Evolutionary conservation across 1,140 invertebrate genomes (phyloP).

Genomic region (Goniozus legneri): DNA sequence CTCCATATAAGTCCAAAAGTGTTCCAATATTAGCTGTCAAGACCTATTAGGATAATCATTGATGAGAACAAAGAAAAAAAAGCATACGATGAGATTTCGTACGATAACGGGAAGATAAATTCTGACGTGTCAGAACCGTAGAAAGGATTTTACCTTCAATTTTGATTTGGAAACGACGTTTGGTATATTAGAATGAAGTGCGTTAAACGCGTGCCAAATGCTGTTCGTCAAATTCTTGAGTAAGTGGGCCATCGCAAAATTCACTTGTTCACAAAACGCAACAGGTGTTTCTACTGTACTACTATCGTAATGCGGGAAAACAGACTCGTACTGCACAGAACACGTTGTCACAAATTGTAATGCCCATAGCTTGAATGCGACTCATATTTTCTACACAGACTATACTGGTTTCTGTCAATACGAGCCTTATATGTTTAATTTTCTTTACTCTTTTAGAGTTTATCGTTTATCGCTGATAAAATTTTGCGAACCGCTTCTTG

Average conservation of each 20-base stretch:
- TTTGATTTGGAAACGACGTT: slow-evolving; percentile 70
- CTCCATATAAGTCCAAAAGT: slow-evolving; percentile 67
- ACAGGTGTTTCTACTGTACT: too few relatives aligned
- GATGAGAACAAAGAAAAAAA: slow-evolving; percentile 2
- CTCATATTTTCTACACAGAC: too few relatives aligned
- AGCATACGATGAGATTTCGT: too few relatives aligned
- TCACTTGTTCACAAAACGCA: too few relatives aligned
- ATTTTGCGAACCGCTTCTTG: too few relatives aligned
- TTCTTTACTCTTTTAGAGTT: too few relatives aligned
- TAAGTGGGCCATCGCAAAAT: slow-evolving; percentile 65
- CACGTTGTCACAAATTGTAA: neutral
- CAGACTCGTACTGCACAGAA: neutral
- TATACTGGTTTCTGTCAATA: too few relatives aligned
- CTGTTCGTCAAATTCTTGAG: slow-evolving; percentile 69
- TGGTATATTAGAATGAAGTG: slow-evolving; percentile 59
- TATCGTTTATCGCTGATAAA: too few relatives aligned
- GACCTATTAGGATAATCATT: slow-evolving; percentile 57
- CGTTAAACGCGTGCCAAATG: slow-evolving; percentile 74
- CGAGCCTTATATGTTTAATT: too few relatives aligned
- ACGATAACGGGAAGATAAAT: slow-evolving; percentile 3
- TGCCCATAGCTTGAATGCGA: too few relatives aligned
- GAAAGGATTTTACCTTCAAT: slow-evolving; percentile 68
- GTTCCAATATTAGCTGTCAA: slow-evolving; percentile 71
- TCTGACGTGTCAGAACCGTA: neutral
- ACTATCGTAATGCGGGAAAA: neutral